Base-by-base conservation (phyloP, 1,140 invertebrate species). In the Danaus plexippus region DNA sequence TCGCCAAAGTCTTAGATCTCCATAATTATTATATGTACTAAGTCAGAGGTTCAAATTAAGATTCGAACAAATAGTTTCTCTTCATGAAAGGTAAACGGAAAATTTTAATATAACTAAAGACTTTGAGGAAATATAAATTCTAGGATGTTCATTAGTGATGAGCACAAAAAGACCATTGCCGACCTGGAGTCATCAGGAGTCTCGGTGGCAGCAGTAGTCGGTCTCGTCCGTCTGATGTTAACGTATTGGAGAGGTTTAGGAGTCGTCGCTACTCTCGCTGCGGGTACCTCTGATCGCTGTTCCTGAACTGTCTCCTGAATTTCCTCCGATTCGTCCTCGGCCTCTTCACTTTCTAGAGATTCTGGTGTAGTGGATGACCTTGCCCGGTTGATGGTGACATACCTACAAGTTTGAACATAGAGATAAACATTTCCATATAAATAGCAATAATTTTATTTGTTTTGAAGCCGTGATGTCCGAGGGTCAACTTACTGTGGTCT, bases 161-260 rank as follows among this genome's bases (percentile, higher is more conserved):
- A 32, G 22, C 7, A 32, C 22, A 32, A 32, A 7, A 32, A 22
- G 18, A 22, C 6, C 22, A 32, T 60, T 51, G 45, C 11, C 63
- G 69, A 82, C 79, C 77, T 82, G 9, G 77, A 80, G 9, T 74
- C 75, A 56, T 80, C 71, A 58, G 80, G 72, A 50, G 69, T 69
- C 42, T 73, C 73, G 2, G 71, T 66, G 9, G 69, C 65, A 11
- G 87, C 70, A 0, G 88, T 88, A 2, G 89, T 87, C 7, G 90
- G 90, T 61, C 90, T 87, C 0, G 84, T 69, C 45, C 93, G 87
- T 52, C 91, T 79, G 44, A 94, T 92, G 62, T 90, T 93, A 0
- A 92, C 90, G 54, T 94, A 94, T 64, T 90, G 90, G 55, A 88
- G 88, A 65, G 57, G 85, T 54, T 73, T 78, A 15, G 75, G 57